Evolutionary conservation across 2,888 invertebrate genomes (phyloP).

Genomic region (Ophion ventricosus): DNA sequence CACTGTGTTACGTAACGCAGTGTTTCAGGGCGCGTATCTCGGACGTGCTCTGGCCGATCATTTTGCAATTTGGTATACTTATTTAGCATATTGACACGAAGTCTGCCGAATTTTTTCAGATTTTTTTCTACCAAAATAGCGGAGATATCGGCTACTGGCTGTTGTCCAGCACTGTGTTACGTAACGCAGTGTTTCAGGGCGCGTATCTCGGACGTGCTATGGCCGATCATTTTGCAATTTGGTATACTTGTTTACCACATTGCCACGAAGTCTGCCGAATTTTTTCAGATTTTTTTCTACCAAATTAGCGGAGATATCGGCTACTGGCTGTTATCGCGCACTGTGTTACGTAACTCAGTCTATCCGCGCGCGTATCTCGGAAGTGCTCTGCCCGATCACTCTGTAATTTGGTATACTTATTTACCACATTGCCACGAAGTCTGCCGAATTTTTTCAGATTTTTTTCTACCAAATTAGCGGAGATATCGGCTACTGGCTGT

Average conservation of each 20-base stretch:
- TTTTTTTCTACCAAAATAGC: too few species aligned
- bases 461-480: not conserved
- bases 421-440: not conserved
- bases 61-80: not conserved
- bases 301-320: not conserved
- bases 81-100: not conserved
- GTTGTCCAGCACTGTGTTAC: too few species aligned
- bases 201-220: too few species aligned
- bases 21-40: too few species aligned
- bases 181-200: too few species aligned
- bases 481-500: conserved; percentile 17
- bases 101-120: not conserved
- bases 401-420: not conserved
- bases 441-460: not conserved
- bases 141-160: conserved; percentile 12
- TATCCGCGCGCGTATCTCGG: not conserved
- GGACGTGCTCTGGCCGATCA: not conserved
- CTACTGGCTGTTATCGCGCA: not conserved
- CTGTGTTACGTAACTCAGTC: not conserved
- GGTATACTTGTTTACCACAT: not conserved
- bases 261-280: not conserved
- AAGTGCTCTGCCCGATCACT: not conserved
- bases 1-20: too few species aligned
- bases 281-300: not conserved
- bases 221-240: not conserved